Evolutionary conservation across 2,888 invertebrate genomes (phyloP).

Genomic region (Byasa hedistus): DNA sequence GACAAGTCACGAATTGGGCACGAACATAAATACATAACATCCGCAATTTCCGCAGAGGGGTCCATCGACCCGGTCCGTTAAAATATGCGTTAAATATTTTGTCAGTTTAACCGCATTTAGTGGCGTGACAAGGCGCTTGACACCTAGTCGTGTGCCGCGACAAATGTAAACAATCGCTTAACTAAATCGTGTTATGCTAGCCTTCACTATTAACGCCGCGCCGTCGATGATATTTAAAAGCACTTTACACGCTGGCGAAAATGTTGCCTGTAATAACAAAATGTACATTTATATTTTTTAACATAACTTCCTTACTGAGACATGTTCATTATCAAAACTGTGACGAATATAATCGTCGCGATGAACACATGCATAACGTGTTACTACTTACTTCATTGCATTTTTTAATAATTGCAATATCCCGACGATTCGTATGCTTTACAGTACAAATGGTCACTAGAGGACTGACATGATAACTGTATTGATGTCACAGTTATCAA

Average conservation of each 20-base stretch:
- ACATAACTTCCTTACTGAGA: not conserved
- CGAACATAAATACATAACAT: slow-evolving; percentile 42
- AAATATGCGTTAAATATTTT: slow-evolving; percentile 40
- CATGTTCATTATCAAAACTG: no score
- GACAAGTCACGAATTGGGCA: slow-evolving; percentile 65
- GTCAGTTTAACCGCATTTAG: slow-evolving; percentile 31
- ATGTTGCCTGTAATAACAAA: slow-evolving; percentile 17
- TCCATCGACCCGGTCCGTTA: slow-evolving; percentile 43
- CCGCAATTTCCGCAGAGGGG: slow-evolving; percentile 43
- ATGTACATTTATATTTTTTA: not conserved
- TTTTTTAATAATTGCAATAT: no score
- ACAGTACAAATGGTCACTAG: no score
- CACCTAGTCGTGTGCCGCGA: slow-evolving; percentile 33
- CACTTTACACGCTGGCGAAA: slow-evolving; percentile 24
- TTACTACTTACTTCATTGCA: no score
- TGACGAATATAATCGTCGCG: not conserved
- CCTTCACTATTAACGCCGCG: slow-evolving; percentile 44
- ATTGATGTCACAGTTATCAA: no score
- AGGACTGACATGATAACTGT: no score
- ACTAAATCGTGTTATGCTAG: slow-evolving; percentile 45
- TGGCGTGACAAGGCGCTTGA: slow-evolving; percentile 29
- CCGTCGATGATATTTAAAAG: slow-evolving; percentile 39
- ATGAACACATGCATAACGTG: not conserved
- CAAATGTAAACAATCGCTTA: slow-evolving; percentile 46
- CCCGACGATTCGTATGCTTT: no score